phyloP scores from a whole-genome alignment of 2,113 vertebrate species.

The Haliaeetus leucogaster region DNA sequence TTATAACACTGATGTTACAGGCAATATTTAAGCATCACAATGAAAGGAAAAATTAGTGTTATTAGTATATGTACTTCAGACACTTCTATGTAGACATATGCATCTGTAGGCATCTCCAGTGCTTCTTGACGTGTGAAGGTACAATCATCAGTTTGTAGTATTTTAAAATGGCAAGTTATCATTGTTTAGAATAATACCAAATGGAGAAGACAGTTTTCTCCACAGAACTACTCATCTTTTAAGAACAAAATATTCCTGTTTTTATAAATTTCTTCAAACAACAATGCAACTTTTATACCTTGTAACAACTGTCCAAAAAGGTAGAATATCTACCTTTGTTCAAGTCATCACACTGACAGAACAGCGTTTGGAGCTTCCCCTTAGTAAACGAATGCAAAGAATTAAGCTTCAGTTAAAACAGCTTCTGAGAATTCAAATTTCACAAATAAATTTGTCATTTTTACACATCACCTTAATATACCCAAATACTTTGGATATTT shows the following conservation, averaged over 20 bases:
- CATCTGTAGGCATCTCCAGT: neutral
- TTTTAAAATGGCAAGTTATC: neutral
- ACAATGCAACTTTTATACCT: neutral
- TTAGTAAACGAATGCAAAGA: neutral
- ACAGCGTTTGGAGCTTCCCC: neutral
- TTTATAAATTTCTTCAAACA: neutral
- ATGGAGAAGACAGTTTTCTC: neutral
- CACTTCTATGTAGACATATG: neutral
- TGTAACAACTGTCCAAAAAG: neutral
- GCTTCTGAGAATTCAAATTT: neutral
- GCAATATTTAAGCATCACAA: conserved; percentile 29
- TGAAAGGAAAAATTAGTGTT: conserved; percentile 42
- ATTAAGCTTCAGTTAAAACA: neutral
- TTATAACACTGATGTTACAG: neutral
- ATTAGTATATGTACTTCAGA: conserved; percentile 4
- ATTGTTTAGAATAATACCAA: conserved; percentile 10
- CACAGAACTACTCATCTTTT: neutral
- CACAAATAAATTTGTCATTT: neutral
- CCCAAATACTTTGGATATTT: neutral
- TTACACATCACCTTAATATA: neutral
- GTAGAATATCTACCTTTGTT: neutral
- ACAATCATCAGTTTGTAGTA: neutral
- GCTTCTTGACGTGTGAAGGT: neutral
- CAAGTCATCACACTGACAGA: neutral
- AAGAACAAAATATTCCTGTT: neutral